Evolutionary conservation across 2,888 invertebrate species (phyloP).

Genomic region (Aspidapion aeneum): DNA sequence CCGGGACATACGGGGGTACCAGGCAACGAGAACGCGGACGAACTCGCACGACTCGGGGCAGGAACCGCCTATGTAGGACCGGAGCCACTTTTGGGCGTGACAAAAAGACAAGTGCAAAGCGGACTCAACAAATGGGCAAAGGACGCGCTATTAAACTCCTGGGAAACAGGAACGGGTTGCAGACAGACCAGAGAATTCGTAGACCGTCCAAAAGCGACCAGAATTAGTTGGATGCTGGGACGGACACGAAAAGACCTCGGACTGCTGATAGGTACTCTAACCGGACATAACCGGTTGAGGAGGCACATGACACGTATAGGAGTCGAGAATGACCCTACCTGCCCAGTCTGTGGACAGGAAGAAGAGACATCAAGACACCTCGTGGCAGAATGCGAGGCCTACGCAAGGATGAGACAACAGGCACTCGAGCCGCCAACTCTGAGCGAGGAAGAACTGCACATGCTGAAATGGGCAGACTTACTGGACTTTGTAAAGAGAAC

Average conservation of each 20-base stretch:
- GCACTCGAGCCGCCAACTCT: neutral
- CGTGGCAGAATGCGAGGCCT: neutral
- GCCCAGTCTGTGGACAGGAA: neutral
- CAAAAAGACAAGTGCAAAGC: neutral
- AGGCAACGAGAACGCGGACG: neutral
- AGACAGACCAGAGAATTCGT: neutral
- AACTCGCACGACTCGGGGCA: neutral
- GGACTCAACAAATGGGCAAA: neutral
- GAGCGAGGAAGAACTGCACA: neutral
- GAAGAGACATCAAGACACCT: neutral
- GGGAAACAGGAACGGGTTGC: neutral
- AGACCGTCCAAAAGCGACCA: neutral
- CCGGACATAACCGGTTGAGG: neutral
- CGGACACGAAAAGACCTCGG: neutral
- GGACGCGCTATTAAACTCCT: neutral
- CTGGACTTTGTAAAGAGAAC: neutral
- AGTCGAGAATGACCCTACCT: too few relatives aligned
- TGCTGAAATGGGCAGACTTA: neutral
- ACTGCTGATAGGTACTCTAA: neutral
- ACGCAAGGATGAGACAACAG: neutral
- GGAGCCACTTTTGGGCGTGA: neutral
- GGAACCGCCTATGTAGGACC: neutral
- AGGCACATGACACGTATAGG: too few relatives aligned
- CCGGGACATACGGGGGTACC: neutral
- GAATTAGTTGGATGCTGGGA: neutral